Base-by-base conservation (phyloP, 2,888 invertebrate genomes). In the Caenorhabditis sp. region DNA sequence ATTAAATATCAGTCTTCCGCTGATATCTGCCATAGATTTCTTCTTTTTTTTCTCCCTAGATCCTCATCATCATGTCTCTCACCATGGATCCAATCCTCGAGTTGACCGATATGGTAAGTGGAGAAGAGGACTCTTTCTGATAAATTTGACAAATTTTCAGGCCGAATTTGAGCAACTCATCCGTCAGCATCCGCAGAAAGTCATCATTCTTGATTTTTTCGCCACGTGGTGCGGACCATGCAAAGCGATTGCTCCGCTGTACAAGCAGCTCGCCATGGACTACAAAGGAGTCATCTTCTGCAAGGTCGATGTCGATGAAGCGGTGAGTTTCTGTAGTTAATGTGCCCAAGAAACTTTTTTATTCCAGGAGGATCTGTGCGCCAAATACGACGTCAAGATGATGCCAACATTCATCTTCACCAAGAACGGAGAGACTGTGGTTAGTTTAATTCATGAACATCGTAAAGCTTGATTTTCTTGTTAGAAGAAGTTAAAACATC, bases 361-460 rank as follows among this genome's bases (percentile, higher is more conserved):
- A n/a, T 69, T 89, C 38, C 75, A 90, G 88, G 89, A 90, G 47
- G 89, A 89, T 26, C 82, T 90, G 47, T 86, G 86, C 22, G 72
- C 86, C 19, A 82, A 86, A n/a, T 90, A 87, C 80, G 87, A 89
- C 44, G 85, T 89, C 70, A 88, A 90, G 61, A 90, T 91, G 56
- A 91, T 91, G 91, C 91, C 91, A 38, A 92, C 91, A 0, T 91
- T 91, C 84, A 77, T 90, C 19, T 90, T 91, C 77, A 84, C 91
- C 51, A 92, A 90, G 72, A 87, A 90, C 59, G 87, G 88, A 35
- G 70, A 89, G 58, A 81, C 87, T 35, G 73, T 89, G 26, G 90
- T 89, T 51, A 86, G 89, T 49, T 35, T n/a, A 70, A 38, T 49
- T 8, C 28, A 51, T 19, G 47, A 47, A 47, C 31, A 31, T 31